Percentiles rank a stretch among this genome's conserved stretches.
Evolutionary conservation across 2,797 vertebrate genomes (phyloP).

Genomic region (Rhabdomys pumilio): DNA sequence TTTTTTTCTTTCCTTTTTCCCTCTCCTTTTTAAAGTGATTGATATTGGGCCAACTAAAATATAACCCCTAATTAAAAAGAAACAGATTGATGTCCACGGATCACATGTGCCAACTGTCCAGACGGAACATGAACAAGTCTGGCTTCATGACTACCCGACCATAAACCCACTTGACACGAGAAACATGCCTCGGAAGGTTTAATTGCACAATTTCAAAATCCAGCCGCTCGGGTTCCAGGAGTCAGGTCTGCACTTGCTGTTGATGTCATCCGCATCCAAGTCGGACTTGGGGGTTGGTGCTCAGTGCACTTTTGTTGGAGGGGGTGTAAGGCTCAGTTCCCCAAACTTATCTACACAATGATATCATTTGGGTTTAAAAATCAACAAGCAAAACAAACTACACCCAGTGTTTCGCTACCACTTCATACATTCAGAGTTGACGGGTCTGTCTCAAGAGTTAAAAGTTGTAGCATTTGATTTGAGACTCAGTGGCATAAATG

Average conservation of each 20-base stretch:
- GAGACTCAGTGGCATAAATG: neutral
- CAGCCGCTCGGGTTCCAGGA: slow-evolving; percentile 80
- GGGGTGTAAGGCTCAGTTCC: neutral
- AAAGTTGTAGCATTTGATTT: neutral
- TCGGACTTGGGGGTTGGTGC: slow-evolving; percentile 31
- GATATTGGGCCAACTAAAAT: slow-evolving; percentile 65
- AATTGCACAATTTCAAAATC: slow-evolving; percentile 87
- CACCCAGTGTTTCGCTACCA: neutral
- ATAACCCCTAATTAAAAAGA: slow-evolving; percentile 28
- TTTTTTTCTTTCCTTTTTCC: neutral
- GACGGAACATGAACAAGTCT: slow-evolving; percentile 46
- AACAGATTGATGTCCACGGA: neutral
- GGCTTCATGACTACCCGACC: slow-evolving; percentile 80
- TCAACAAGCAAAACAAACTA: neutral
- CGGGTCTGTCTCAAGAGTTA: neutral
- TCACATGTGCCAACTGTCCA: slow-evolving; percentile 50
- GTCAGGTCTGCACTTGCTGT: slow-evolving; percentile 89
- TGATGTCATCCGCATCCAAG: slow-evolving; percentile 79
- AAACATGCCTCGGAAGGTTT: slow-evolving; percentile 84
- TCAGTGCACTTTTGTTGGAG: neutral
- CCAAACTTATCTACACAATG: neutral
- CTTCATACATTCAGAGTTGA: neutral
- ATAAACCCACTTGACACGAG: slow-evolving; percentile 80
- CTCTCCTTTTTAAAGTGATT: slow-evolving; percentile 2
- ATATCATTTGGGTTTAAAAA: slow-evolving; percentile 1